A percentile compares a stretch with the other conserved stretches of the same genome.
These are phyloP conservation scores for Zeus faber DNA, from an alignment of 2,113 vertebrate genomes.

Conservation along the genomic window DNA sequence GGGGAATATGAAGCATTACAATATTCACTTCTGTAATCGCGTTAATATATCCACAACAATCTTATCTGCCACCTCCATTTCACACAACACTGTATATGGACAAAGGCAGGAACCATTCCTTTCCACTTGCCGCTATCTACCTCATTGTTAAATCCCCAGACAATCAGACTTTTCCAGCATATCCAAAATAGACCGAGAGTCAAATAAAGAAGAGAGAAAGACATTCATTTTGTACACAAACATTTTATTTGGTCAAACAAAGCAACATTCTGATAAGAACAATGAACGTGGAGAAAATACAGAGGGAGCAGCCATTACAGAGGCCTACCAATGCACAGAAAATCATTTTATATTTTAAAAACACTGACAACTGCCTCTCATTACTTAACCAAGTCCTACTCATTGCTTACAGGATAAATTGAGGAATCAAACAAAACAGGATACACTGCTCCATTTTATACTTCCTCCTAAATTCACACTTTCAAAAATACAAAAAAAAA, in stretches of 20 bases:
- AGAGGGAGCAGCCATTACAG: conserved; percentile 74
- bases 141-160: too few relatives aligned
- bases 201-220: background rate
- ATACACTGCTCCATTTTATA: conserved; percentile 51
- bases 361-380: conserved; percentile 33
- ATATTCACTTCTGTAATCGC: too few relatives aligned
- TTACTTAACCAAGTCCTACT: conserved; percentile 29
- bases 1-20: too few relatives aligned
- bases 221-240: conserved; percentile 93
- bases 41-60: too few relatives aligned
- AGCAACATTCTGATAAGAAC: conserved; percentile 87
- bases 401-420: conserved; percentile 29
- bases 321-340: conserved; percentile 65
- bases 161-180: too few relatives aligned
- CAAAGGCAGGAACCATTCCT: too few relatives aligned
- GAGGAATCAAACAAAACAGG: conserved; percentile 33
- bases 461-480: background rate
- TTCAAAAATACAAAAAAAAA: background rate
- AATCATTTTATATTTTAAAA: conserved; percentile 58
- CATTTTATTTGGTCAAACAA: conserved; percentile 95
- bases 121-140: too few relatives aligned
- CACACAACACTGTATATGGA: too few relatives aligned
- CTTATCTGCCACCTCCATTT: too few relatives aligned
- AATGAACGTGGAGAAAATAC: conserved; percentile 74
- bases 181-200: too few relatives aligned